Evolutionary conservation across 2,888 invertebrate species (phyloP), one percentile per base, ranked within the genome.

Genomic region (Nomada hirtipes): DNA sequence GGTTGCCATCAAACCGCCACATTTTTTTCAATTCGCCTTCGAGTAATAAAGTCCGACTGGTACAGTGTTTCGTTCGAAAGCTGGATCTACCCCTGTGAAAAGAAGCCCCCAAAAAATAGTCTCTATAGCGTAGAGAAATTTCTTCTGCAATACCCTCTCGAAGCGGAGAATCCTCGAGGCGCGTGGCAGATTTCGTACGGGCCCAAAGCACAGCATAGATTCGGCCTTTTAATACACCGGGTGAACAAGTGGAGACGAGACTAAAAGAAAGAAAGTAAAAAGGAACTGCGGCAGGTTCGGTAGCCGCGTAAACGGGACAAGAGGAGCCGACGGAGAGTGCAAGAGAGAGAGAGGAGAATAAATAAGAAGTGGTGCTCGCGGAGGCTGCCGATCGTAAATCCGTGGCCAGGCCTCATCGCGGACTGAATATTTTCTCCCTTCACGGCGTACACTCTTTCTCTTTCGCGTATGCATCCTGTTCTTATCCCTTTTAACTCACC

Each of bases 361-460:
- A 90, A 90, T 89, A 89, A 89, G 88, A 88, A 88, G 86, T 79
- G 86, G 89, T 86, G 90, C 88, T 87, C 86, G 85, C 81, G 84
- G 88, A 89, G 91, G 89, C 90, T 90, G 92, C 89, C 86, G 91
- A 82, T 92, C 92, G 92, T 93, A 92, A 92, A 93, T 92, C 92
- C 91, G 91, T 88, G 89, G 88, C 90, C 79, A 90, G 89, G 90
- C 90, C 92, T 92, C 92, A 92, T 92, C 92, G 91, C 88, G 76
- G 86, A 85, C 90, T 88, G 89, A 91, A 91, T 91, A 91, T 91
- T 89, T 88, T 85, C 79, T 69, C 75, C 77, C 82, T 76, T 59
- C 76, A 59, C 63, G 36, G 57, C 52, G 13, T 47, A 23, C 59
- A 2, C n/a, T 69, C 50, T 85, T 57, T 60, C 57, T 50, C 52